A percentile compares a stretch with the other conserved stretches of the same genome.
Conservation (phyloP, 2,888 invertebrate species). For the Megamerina dolium region DNA sequence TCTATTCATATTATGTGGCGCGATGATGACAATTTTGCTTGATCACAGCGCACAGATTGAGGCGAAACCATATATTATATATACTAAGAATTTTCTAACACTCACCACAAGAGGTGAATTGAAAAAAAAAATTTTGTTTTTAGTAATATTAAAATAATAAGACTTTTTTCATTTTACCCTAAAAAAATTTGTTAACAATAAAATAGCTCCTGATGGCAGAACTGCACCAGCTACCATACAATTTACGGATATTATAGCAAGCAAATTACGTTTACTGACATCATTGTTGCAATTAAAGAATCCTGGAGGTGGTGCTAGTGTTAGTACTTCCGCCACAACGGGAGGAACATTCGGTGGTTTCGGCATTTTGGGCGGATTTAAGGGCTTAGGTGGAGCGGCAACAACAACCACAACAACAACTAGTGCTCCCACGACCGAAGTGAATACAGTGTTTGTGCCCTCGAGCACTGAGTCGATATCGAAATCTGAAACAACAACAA, state of each 20-base stretch:
- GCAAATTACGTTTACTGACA: slow-evolving; percentile 12
- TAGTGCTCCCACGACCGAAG: slow-evolving; percentile 1
- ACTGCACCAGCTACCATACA: background rate
- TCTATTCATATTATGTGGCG: slow-evolving; percentile 6
- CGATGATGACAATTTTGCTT: slow-evolving; percentile 1
- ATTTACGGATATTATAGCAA: slow-evolving; percentile 5
- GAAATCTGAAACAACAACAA: background rate
- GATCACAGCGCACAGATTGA: slow-evolving; percentile 1
- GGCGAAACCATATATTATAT: slow-evolving; percentile 12
- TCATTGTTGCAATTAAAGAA: slow-evolving; percentile 5
- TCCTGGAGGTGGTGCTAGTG: background rate
- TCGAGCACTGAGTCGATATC: background rate
- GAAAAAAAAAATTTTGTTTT: too few species aligned
- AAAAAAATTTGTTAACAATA: too few species aligned
- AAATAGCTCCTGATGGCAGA: too few species aligned
- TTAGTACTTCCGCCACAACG: too few species aligned
- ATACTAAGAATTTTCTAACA: slow-evolving; percentile 8
- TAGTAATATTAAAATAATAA: too few species aligned
- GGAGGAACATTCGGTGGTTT: slow-evolving; percentile 6
- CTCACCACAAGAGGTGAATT: slow-evolving; percentile 12
- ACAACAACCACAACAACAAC: slow-evolving; percentile 1
- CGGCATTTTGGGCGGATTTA: slow-evolving; percentile 5
- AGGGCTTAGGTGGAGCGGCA: background rate
- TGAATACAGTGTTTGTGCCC: slow-evolving; percentile 4
- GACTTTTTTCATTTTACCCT: too few species aligned